Evolutionary conservation across 1,140 invertebrate species (phyloP).

Genomic region (Rhagoletis zephyria): DNA sequence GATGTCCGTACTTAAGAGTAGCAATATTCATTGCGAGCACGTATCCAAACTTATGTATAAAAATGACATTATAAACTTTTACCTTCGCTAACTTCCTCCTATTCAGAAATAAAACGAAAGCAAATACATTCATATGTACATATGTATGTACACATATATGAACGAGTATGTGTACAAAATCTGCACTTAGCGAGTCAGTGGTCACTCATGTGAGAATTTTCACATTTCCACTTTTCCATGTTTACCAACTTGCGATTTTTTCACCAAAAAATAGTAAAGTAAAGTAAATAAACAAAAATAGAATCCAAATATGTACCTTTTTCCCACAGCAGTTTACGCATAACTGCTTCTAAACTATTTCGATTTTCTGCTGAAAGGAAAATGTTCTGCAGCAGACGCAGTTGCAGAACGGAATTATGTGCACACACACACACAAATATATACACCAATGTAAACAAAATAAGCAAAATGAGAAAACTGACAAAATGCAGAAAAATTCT

Average conservation of each 20-base stretch:
- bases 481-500: slow-evolving; percentile 36
- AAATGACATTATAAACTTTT: slow-evolving; percentile 2
- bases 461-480: neutral
- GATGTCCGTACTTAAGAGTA: too few species aligned
- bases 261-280: neutral
- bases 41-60: neutral
- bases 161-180: slow-evolving; percentile 12
- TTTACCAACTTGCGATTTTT: slow-evolving; percentile 19
- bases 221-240: slow-evolving; percentile 23
- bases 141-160: neutral
- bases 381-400: slow-evolving; percentile 30
- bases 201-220: slow-evolving; percentile 48
- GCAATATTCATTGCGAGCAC: too few species aligned
- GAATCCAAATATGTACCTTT: slow-evolving; percentile 10
- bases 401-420: neutral
- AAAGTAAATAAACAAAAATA: slow-evolving; percentile 14
- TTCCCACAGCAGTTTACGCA: slow-evolving; percentile 48
- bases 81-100: neutral
- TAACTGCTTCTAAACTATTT: slow-evolving; percentile 51
- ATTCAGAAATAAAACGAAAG: neutral
- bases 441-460: neutral
- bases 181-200: slow-evolving; percentile 18
- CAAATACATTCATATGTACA: neutral
- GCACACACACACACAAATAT: neutral
- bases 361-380: slow-evolving; percentile 45